Conservation (phyloP, 2,113 vertebrate genomes). For the Lasiurus cinereus region DNA sequence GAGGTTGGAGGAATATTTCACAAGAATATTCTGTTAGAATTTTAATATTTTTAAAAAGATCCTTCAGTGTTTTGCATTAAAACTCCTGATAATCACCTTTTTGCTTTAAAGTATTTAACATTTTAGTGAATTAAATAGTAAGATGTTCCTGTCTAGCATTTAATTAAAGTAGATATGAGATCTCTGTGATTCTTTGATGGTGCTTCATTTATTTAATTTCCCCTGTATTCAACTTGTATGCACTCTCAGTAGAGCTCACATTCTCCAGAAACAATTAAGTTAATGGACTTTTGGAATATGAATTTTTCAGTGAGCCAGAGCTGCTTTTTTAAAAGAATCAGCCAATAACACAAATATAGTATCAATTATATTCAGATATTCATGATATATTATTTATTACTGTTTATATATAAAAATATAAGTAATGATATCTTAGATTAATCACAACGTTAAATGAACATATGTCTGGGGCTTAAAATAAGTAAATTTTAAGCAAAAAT, state of each 20-base stretch:
- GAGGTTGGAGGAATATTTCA: not conserved
- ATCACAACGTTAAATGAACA: not conserved
- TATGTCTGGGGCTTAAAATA: not conserved
- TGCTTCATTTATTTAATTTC: not conserved
- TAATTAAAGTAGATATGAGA: not conserved
- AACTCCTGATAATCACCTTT: not conserved
- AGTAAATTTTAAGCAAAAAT: slow-evolving; percentile 22
- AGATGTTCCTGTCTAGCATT: not conserved
- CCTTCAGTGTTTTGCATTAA: slow-evolving; percentile 14
- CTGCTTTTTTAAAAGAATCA: slow-evolving; percentile 36
- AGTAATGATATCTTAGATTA: not conserved
- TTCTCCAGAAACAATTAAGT: not conserved
- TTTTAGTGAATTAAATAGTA: not conserved
- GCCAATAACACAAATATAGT: not conserved
- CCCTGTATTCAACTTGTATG: not conserved
- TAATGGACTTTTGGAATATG: not conserved
- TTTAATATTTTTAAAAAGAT: not conserved
- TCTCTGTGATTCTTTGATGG: not conserved
- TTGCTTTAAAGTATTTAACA: slow-evolving; percentile 10
- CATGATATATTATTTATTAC: not conserved
- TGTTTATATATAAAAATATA: slow-evolving; percentile 22
- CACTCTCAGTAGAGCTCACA: not conserved
- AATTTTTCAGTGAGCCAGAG: not conserved
- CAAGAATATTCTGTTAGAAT: not conserved
- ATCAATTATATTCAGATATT: slow-evolving; percentile 27